Evolutionary conservation across 2,113 vertebrate species (phyloP).

Genomic region (Equus quagga): DNA sequence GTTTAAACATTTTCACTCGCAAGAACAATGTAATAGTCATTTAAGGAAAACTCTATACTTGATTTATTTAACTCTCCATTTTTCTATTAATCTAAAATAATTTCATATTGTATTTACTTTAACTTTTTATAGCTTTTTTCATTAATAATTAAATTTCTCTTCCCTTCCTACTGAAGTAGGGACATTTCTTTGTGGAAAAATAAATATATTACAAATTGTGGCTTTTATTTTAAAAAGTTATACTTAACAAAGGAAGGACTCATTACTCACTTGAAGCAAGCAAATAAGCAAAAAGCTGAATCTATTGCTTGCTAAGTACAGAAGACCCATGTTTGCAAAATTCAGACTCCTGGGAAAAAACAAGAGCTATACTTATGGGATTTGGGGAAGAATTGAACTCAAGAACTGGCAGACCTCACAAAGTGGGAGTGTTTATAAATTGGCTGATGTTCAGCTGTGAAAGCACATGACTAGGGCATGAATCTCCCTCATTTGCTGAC

Average conservation of each 20-base stretch:
- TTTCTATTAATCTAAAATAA: neutral
- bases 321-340: neutral
- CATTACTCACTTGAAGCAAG: neutral
- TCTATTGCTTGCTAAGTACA: no score
- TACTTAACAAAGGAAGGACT: neutral
- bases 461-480: neutral
- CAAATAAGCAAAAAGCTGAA: no score
- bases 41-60: neutral
- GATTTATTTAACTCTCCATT: neutral
- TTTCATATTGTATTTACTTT: neutral
- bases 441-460: neutral
- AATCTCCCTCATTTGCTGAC: neutral
- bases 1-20: neutral
- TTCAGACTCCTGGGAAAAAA: neutral
- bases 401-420: neutral
- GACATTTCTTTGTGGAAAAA: neutral
- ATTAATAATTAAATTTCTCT: neutral
- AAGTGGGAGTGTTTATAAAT: neutral
- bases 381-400: neutral
- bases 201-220: neutral
- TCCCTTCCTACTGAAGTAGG: neutral
- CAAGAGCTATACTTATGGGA: neutral
- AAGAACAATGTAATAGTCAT: neutral
- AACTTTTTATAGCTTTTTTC: neutral
- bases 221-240: neutral